Percentiles rank a stretch among this genome's conserved stretches.
Evolutionary conservation across 2,797 vertebrate genomes (phyloP).

Genomic region (Apogon hyalosoma): DNA sequence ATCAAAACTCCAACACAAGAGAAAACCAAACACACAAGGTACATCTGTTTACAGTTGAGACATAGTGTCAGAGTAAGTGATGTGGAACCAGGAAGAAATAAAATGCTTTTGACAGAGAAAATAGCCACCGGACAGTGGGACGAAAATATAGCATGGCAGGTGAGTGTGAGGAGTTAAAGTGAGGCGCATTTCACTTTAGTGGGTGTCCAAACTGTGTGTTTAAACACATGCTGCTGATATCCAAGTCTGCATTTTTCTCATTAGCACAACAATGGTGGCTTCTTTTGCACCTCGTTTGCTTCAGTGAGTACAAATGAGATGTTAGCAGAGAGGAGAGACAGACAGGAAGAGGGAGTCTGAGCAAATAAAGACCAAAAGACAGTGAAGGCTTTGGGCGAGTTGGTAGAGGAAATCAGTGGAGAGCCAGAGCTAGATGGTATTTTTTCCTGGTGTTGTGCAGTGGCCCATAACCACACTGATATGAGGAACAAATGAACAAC

Average conservation of each 20-base stretch:
- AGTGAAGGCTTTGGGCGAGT: constrained; percentile 34
- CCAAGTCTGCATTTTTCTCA: constrained; percentile 64
- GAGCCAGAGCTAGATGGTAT: constrained; percentile 33
- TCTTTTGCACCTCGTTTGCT: constrained; percentile 58
- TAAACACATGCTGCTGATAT: constrained; percentile 47
- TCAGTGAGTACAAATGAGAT: constrained; percentile 73
- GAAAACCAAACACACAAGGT: constrained; percentile 1
- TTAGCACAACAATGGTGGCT: constrained; percentile 64
- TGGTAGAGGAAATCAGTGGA: constrained; percentile 45
- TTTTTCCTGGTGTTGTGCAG: constrained; percentile 40
- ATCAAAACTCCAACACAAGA: constrained; percentile 6
- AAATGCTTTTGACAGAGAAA: constrained; percentile 40
- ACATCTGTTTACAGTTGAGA: constrained; percentile 5
- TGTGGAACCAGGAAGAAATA: constrained; percentile 37
- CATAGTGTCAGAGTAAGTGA: constrained; percentile 28
- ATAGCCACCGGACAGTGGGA: neutral
- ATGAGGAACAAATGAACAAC: constrained; percentile 45
- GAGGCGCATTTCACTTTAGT: constrained; percentile 53
- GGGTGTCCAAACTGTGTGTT: constrained; percentile 35
- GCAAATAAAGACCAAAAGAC: constrained; percentile 51
- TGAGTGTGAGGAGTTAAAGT: constrained; percentile 21
- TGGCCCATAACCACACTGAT: constrained; percentile 54
- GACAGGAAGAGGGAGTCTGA: constrained; percentile 26
- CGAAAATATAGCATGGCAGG: neutral
- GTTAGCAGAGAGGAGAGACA: constrained; percentile 42